These are phyloP conservation scores for Myotis lucifugus DNA, from an alignment of 2,113 vertebrate genomes.

Conservation along the genomic window DNA sequence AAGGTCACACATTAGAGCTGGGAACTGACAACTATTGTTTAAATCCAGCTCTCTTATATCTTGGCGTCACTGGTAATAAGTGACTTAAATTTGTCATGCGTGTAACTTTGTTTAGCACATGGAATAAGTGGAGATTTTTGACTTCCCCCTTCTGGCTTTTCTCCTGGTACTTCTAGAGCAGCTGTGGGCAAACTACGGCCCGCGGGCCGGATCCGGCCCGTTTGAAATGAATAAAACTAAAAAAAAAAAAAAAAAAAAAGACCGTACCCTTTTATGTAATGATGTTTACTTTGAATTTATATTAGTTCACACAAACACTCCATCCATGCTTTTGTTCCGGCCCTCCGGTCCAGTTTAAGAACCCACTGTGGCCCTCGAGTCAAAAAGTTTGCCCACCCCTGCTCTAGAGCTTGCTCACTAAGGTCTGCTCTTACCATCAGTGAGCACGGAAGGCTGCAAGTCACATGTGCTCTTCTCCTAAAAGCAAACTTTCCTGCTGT, in stretches of 20 bases:
- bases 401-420: background rate
- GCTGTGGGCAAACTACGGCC: no score
- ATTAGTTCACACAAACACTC: no score
- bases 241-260: no score
- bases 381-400: no score
- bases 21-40: background rate
- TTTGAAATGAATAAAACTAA: no score
- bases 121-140: background rate
- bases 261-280: no score
- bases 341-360: no score
- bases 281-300: no score
- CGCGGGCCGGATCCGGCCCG: no score
- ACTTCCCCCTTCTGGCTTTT: background rate
- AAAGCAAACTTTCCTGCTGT: background rate
- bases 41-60: background rate
- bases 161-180: background rate
- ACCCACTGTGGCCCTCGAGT: no score
- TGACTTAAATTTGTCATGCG: background rate
- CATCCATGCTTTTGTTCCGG: no score
- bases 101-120: background rate
- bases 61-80: background rate
- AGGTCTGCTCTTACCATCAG: background rate
- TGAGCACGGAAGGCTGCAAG: background rate
- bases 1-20: constrained; percentile 30
- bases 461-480: background rate